phyloP scores from a whole-genome alignment of 2,888 invertebrate species.

The Drymonia ruficornis region DNA sequence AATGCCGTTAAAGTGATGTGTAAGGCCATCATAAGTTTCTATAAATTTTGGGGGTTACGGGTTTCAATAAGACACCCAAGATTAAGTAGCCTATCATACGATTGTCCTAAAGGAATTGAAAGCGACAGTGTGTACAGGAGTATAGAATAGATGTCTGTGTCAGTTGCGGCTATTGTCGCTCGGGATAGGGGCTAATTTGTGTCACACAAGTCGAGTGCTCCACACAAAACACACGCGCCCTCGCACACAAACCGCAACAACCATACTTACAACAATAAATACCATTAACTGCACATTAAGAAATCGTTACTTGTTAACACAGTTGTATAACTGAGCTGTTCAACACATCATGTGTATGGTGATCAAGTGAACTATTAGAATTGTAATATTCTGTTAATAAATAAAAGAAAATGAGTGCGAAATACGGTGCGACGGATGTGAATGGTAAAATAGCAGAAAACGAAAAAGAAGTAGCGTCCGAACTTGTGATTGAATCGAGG shows the following conservation, averaged over 20 bases:
- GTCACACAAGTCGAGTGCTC: conserved; percentile 65
- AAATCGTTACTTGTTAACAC: conserved; percentile 40
- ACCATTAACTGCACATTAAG: conserved; percentile 24
- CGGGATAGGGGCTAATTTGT: conserved; percentile 49
- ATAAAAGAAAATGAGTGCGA: conserved; percentile 58
- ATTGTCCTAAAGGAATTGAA: conserved; percentile 18
- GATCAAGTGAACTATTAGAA: conserved; percentile 15
- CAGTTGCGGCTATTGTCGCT: conserved; percentile 24
- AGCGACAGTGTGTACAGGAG: conserved; percentile 15
- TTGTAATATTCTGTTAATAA: conserved; percentile 9
- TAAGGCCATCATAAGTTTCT: no score
- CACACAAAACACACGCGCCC: conserved; percentile 65
- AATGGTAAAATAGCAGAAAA: conserved; percentile 53
- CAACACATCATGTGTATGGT: conserved; percentile 26
- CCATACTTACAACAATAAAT: conserved; percentile 23
- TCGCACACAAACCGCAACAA: conserved; percentile 33
- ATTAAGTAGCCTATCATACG: conserved; percentile 6
- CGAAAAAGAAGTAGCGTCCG: conserved; percentile 48
- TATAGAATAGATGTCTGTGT: conserved; percentile 28
- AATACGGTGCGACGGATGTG: conserved; percentile 70
- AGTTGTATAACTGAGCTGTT: conserved; percentile 39
- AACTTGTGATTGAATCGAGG: conserved; percentile 62
- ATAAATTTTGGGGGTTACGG: no score
- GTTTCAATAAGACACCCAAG: not conserved
- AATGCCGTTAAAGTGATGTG: no score